phyloP scores from a whole-genome alignment of 2,888 invertebrate species.

The Dichetophora obliterata region DNA sequence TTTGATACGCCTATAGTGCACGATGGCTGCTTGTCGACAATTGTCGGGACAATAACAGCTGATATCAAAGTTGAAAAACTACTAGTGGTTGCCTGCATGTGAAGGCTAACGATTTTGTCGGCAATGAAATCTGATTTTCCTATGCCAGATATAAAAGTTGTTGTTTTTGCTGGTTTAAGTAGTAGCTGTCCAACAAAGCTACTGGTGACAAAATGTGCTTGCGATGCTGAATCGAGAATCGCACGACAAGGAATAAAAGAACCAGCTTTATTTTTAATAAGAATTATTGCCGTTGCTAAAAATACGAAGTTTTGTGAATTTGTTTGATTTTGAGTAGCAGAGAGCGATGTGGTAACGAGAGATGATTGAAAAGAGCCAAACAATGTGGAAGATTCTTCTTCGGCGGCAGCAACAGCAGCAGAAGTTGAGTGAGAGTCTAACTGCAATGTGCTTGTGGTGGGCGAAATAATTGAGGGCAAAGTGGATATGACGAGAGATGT shows the following conservation, averaged over 20 bases:
- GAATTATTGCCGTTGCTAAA: slow-evolving; percentile 36
- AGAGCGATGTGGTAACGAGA: background rate
- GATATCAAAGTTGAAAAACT: background rate
- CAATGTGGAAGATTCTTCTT: too few species aligned
- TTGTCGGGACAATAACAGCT: background rate
- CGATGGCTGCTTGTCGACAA: background rate
- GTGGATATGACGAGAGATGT: background rate
- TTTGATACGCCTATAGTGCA: background rate
- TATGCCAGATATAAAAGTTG: too few species aligned
- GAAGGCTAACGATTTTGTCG: background rate
- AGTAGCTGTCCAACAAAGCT: too few species aligned
- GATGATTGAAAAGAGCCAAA: background rate
- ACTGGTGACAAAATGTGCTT: slow-evolving; percentile 29
- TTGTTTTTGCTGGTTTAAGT: too few species aligned
- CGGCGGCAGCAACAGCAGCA: background rate
- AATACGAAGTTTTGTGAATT: slow-evolving; percentile 3
- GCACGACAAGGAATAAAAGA: slow-evolving; percentile 38
- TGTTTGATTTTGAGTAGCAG: too few species aligned
- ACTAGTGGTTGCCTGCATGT: background rate
- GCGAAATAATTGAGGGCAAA: background rate
- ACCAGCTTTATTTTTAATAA: slow-evolving; percentile 44
- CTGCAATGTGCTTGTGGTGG: background rate
- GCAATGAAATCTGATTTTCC: background rate
- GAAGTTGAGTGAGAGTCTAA: background rate
- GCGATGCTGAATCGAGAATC: slow-evolving; percentile 40